Base-by-base conservation (phyloP, 2,888 invertebrate genomes). In the Cetonia aurata region DNA sequence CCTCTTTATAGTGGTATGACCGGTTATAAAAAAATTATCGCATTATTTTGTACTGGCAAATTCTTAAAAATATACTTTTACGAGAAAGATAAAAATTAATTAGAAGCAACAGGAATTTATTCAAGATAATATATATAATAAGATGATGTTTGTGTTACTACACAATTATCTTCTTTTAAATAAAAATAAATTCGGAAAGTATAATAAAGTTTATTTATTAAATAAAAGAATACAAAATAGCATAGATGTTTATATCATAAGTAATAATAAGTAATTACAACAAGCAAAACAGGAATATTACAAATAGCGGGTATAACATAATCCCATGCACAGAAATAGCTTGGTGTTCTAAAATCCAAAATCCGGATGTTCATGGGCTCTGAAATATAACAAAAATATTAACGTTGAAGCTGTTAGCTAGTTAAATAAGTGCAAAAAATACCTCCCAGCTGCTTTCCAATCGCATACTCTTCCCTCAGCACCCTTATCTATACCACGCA, bases 401-500 rank as follows among this genome's bases (percentile, higher is more conserved):
- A n/a, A 57, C 41, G 17, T 81, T 79, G 81, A 88, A 88, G 93
- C 93, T 67, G 86, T 85, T 76, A 93, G 90, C 80, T 91, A 90
- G 15, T 82, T 77, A 81, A 25, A 25, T 25, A 25, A 25, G 25
- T 25, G 25, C 25, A 25, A 3, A 94, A 93, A 82, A 0, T 65
- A 62, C 60, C 55, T 53, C 55, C 55, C 81, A 77, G 78, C 87
- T 86, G 92, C 92, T 57, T 85, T 84, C 80, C 92, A 91, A 31
- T 82, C 77, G 75, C 91, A 90, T 71, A 93, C 87, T 70, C 94
- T 88, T 0, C 89, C 90, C 19, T 85, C 83, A 57, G 87, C 85
- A 4, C 90, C 91, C 73, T 88, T 87, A 81, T 96, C 92, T 66
- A 94, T 81, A 0, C 82, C 84, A 41, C 87, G 86, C 65, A 96